phyloP scores from a whole-genome alignment of 2,888 invertebrate genomes.

The Coelopa pilipes region DNA sequence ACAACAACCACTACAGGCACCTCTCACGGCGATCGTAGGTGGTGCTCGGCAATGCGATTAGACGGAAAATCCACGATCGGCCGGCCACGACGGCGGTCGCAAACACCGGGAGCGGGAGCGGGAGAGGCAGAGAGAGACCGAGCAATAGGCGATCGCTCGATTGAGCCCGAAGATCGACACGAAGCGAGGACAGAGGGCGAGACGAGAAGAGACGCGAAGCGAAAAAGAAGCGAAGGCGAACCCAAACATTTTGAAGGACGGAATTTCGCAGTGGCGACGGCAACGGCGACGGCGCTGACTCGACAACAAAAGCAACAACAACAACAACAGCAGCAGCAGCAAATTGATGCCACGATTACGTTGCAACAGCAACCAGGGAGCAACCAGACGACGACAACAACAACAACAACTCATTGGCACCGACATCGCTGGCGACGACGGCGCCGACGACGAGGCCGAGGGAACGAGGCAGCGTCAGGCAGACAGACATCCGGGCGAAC shows the following conservation, averaged over 20 bases:
- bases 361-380: not conserved
- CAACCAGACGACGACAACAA: too few relatives aligned
- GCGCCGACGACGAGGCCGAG: not conserved
- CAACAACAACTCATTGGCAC: too few relatives aligned
- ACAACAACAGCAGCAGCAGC: conserved; percentile 10
- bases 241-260: conserved; percentile 38
- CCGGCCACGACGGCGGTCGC: not conserved
- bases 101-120: conserved; percentile 4
- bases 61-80: conserved; percentile 17
- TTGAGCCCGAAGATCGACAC: not conserved
- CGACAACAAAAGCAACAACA: conserved; percentile 6
- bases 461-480: not conserved
- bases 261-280: conserved; percentile 37
- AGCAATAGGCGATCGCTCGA: not conserved
- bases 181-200: not conserved
- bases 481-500: too few relatives aligned
- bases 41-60: conserved; percentile 23
- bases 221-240: not conserved
- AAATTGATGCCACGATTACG: conserved; percentile 6
- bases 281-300: not conserved
- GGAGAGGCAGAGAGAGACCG: not conserved
- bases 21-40: not conserved
- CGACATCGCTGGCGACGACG: too few relatives aligned
- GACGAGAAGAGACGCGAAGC: conserved; percentile 1
- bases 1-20: too few relatives aligned